phyloP scores from a whole-genome alignment of 2,113 vertebrate genomes.

The Ramphastos sulfuratus region DNA sequence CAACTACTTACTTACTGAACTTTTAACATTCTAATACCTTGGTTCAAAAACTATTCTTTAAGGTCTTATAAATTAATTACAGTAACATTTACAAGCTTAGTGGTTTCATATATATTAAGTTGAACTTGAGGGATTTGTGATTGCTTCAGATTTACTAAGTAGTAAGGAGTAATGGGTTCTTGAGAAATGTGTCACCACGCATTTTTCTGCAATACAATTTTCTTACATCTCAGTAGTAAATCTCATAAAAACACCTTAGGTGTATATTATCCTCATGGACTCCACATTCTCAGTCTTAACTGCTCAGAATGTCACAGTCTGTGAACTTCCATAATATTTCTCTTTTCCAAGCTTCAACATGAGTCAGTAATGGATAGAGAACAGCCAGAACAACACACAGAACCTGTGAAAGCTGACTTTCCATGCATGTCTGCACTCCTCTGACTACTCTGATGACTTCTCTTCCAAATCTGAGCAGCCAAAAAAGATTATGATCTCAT shows the following conservation, averaged over 20 bases:
- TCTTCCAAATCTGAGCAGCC: background rate
- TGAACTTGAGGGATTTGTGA: background rate
- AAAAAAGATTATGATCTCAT: background rate
- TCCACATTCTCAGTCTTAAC: background rate
- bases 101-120: background rate
- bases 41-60: background rate
- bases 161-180: background rate
- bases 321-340: background rate
- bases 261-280: background rate
- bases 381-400: background rate
- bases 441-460: background rate
- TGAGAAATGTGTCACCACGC: fast-evolving
- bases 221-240: background rate
- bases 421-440: background rate
- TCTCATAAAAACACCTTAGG: fast-evolving
- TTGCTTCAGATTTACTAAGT: background rate
- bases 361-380: background rate
- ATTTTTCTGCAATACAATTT: background rate
- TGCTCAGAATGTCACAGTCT: background rate
- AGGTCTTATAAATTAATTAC: background rate
- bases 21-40: background rate
- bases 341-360: background rate
- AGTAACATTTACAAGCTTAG: background rate
- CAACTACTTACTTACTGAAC: background rate
- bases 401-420: background rate